Percentiles rank a stretch among this genome's conserved stretches.
Evolutionary conservation across 2,113 vertebrate species (phyloP).

Genomic region (Myiopsitta monachus): DNA sequence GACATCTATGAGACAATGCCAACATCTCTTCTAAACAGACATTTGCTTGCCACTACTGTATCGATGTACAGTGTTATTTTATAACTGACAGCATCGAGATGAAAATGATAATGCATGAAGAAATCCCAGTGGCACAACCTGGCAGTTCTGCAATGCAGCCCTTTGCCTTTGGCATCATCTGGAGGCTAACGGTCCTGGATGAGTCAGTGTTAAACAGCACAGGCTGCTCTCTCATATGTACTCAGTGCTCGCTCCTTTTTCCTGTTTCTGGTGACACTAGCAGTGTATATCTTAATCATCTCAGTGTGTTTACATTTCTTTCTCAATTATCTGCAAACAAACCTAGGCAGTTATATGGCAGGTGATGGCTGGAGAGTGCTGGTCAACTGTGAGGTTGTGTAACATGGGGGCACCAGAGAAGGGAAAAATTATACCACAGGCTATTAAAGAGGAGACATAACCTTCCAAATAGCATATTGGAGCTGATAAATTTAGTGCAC

Average conservation of each 20-base stretch:
- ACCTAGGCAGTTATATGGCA: neutral
- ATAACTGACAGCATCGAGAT: conserved; percentile 55
- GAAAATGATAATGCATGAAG: conserved; percentile 70
- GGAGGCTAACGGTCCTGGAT: conserved; percentile 54
- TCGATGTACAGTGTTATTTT: conserved; percentile 59
- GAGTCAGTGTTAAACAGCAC: conserved; percentile 51
- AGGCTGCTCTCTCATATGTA: neutral
- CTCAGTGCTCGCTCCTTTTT: neutral
- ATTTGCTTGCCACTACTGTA: conserved; percentile 40
- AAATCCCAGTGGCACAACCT: conserved; percentile 62
- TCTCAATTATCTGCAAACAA: conserved; percentile 59
- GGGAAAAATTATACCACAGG: neutral
- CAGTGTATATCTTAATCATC: conserved; percentile 66
- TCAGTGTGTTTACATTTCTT: conserved; percentile 7
- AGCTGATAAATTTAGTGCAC: neutral
- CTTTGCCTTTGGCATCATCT: conserved; percentile 64
- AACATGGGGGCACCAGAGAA: neutral
- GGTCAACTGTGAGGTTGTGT: neutral
- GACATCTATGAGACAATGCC: conserved; percentile 48
- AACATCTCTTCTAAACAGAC: conserved; percentile 54
- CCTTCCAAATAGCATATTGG: neutral
- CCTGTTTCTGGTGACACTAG: conserved; percentile 61
- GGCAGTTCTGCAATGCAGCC: conserved; percentile 61
- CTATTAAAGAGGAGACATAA: neutral
- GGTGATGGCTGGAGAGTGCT: neutral